phyloP scores from a whole-genome alignment of 2,113 vertebrate species.

The Fulmarus glacialis region DNA sequence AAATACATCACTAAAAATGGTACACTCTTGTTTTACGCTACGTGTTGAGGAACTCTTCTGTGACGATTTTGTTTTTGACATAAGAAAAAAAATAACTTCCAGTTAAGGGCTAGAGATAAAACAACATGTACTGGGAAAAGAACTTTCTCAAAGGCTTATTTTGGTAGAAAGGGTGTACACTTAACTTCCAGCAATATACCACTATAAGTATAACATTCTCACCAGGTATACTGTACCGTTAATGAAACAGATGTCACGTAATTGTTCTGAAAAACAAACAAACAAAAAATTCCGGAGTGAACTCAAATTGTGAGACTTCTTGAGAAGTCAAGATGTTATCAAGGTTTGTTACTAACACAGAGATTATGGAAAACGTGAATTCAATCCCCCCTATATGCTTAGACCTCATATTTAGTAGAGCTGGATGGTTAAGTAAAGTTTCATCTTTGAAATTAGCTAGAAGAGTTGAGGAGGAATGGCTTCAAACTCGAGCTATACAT shows the following conservation, averaged over 20 bases:
- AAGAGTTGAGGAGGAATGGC: background rate
- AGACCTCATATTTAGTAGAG: background rate
- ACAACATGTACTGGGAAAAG: background rate
- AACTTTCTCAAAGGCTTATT: background rate
- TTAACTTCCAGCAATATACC: background rate
- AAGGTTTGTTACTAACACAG: background rate
- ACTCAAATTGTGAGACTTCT: background rate
- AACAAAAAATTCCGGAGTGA: background rate
- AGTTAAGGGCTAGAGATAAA: background rate
- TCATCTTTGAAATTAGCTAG: background rate
- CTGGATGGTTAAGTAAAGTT: background rate
- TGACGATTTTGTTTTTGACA: background rate
- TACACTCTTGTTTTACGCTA: background rate
- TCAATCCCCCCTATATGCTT: background rate
- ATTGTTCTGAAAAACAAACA: slow-evolving; percentile 66
- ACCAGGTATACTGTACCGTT: slow-evolving; percentile 74
- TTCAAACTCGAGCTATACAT: background rate
- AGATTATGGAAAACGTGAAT: background rate
- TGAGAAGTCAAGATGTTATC: background rate
- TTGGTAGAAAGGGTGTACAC: background rate
- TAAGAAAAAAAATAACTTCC: background rate
- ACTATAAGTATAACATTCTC: background rate
- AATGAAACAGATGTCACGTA: slow-evolving; percentile 70
- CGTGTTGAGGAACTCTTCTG: background rate
- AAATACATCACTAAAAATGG: background rate